phyloP scores from a whole-genome alignment of 2,797 vertebrate species.

The Urosaurus nigricauda region DNA sequence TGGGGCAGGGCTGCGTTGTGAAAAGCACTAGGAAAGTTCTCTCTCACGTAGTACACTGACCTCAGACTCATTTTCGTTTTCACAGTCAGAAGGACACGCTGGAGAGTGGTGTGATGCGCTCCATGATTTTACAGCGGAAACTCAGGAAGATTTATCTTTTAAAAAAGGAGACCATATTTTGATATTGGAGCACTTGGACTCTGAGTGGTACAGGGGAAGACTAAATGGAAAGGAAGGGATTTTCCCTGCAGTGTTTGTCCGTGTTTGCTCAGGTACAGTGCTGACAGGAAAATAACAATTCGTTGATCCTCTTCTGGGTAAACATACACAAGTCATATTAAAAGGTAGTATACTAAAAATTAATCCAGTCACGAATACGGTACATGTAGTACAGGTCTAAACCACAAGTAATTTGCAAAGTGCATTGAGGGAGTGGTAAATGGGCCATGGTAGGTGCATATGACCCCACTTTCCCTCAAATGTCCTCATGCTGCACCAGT shows the following conservation, averaged over 20 bases:
- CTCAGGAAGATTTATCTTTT: constrained; percentile 88
- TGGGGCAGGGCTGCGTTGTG: neutral
- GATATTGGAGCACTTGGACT: constrained; percentile 83
- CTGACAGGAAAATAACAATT: constrained; percentile 7
- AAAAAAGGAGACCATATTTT: constrained; percentile 88
- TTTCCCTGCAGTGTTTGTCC: constrained; percentile 89
- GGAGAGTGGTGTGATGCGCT: constrained; percentile 89
- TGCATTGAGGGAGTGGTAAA: neutral
- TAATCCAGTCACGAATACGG: neutral
- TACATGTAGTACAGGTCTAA: neutral
- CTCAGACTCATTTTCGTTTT: constrained; percentile 40
- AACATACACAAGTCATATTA: neutral
- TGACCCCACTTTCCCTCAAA: neutral
- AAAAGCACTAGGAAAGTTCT: neutral
- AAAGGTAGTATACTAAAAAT: neutral
- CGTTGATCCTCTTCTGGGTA: neutral
- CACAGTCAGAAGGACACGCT: constrained; percentile 62
- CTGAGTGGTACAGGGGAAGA: constrained; percentile 89
- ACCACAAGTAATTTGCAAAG: neutral
- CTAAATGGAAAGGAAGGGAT: constrained; percentile 87
- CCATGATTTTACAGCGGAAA: constrained; percentile 88
- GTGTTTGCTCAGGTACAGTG: constrained; percentile 81
- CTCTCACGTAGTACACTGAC: neutral
- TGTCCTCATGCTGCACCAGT: neutral
- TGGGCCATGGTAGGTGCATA: neutral